Base-by-base conservation (phyloP, 64 coral and sea anemone genomes). In the Astreopora myriophthalma region DNA sequence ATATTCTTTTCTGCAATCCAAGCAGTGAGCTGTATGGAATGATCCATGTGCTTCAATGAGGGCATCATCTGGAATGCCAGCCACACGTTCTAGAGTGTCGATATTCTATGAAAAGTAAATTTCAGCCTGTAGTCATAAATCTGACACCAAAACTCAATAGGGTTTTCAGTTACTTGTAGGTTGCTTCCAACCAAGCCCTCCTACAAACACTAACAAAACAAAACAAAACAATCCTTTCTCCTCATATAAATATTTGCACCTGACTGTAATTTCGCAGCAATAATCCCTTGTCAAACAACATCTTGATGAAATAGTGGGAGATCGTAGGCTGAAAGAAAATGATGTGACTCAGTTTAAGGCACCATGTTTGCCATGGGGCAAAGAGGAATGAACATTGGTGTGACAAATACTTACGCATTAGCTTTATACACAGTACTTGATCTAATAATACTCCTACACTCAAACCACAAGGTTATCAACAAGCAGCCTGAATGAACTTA, bases 31-130 rank as follows among this genome's bases (percentile, higher is more conserved):
- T 81, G 91, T 96, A 23, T 99, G 87, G 69, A 96, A 99, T 49
- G 97, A 90, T 22, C 97, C 97, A 85, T 99, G 97, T 55, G 97
- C 97, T 84, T 99, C 94, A 52, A 99, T 83, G 57, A 99, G 60
- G 22, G 82, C 28, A 52, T 99, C 94, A 26, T 69, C 87, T 32
- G 88, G 73, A 22, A 99, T 30, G 22, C 97, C 97, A 71, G 97
- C 75, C 71, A 90, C 93, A 61, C 94, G 92, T 48, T 99, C 97
- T 6, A 99, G 87, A 5, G 94, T 93, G 84, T 99, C 97, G 64
- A 99, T 91, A 72, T 99, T 99, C 97, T 99, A 69, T 38, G 75
- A 74, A 67, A 39, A n/a, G n/a, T n/a, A n/a, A n/a, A n/a, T n/a
- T n/a, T n/a, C n/a, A n/a, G n/a, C n/a, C n/a, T n/a, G n/a, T n/a